These are phyloP conservation scores for Philypnodon macrostomus DNA, from an alignment of 2,797 vertebrate genomes.

Conservation along the genomic window DNA sequence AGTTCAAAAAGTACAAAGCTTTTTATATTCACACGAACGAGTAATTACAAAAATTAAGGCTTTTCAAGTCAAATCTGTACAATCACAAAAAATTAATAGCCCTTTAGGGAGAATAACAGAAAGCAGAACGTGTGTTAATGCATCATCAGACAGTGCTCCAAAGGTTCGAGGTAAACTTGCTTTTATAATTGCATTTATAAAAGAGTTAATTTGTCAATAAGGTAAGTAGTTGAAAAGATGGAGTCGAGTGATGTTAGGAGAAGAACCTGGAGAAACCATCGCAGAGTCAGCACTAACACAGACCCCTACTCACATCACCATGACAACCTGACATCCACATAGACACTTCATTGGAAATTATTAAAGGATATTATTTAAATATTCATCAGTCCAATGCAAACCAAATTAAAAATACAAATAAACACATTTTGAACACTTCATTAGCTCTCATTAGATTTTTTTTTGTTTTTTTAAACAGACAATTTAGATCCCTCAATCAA, in stretches of 20 bases:
- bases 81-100: constrained; percentile 76
- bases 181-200: constrained; percentile 16
- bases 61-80: constrained; percentile 68
- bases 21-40: constrained; percentile 64
- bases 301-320: constrained; percentile 35
- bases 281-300: constrained; percentile 58
- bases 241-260: constrained; percentile 13
- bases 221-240: too few species aligned
- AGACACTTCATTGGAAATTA: constrained; percentile 53
- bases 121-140: constrained; percentile 65
- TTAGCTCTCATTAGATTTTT: too few species aligned
- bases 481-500: constrained; percentile 44
- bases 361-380: constrained; percentile 32
- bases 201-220: constrained; percentile 23
- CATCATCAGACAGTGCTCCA: constrained; percentile 55
- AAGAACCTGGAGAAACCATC: constrained; percentile 28
- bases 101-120: constrained; percentile 83
- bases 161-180: constrained; percentile 9
- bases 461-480: too few species aligned
- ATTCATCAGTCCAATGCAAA: constrained; percentile 54
- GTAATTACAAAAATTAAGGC: constrained; percentile 73
- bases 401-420: constrained; percentile 55
- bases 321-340: constrained; percentile 48
- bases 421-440: constrained; percentile 13
- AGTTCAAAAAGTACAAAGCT: constrained; percentile 49